Percentiles rank a stretch among this genome's conserved stretches.
These are phyloP conservation scores for Geothlypis trichas DNA, from an alignment of 2,113 vertebrate genomes.

Conservation along the genomic window DNA sequence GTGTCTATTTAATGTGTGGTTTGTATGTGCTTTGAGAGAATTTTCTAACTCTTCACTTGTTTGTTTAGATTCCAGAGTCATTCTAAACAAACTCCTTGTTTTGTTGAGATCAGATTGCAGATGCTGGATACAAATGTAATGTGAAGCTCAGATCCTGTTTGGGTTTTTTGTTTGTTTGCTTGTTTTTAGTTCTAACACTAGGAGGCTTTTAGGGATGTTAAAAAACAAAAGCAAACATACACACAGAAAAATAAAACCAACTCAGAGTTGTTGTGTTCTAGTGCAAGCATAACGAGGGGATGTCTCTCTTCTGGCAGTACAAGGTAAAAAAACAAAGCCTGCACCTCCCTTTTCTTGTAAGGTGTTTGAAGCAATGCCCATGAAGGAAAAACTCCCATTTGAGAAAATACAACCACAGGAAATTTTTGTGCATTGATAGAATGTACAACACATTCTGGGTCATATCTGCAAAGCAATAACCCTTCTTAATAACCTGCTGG, in stretches of 20 bases:
- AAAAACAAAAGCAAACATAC: background rate
- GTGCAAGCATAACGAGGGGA: background rate
- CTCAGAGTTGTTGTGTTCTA: background rate
- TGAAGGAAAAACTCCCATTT: background rate
- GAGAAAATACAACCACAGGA: background rate
- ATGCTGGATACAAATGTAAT: background rate
- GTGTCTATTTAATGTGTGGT: background rate
- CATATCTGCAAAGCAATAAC: background rate
- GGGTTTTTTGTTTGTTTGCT: background rate
- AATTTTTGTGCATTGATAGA: background rate
- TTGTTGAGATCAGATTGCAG: background rate
- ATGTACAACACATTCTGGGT: background rate
- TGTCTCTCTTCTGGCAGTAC: background rate
- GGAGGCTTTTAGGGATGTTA: slow-evolving; percentile 1
- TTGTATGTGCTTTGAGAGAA: background rate
- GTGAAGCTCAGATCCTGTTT: background rate
- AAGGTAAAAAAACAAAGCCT: background rate
- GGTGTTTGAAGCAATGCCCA: background rate
- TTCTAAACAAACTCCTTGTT: background rate
- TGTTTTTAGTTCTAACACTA: background rate
- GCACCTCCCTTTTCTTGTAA: background rate
- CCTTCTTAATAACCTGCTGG: background rate
- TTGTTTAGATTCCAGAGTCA: background rate
- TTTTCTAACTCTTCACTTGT: background rate
- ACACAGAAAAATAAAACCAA: background rate